Conservation (phyloP, 2,797 vertebrate species). For the Nannoperca australis region DNA sequence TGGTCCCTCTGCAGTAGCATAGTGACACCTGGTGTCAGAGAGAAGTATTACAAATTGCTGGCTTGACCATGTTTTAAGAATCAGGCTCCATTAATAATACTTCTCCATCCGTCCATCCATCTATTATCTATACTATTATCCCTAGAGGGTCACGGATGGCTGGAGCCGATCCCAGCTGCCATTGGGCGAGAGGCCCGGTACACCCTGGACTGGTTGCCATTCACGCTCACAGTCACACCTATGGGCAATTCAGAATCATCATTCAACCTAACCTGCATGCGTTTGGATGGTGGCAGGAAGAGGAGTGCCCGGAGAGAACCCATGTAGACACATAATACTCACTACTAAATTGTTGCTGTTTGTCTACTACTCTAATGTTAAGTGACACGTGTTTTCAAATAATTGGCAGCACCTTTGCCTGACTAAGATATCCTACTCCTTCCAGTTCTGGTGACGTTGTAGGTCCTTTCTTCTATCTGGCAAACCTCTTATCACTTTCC, state of each 20-base stretch:
- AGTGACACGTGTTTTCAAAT: not conserved
- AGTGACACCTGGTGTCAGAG: slow-evolving; percentile 59
- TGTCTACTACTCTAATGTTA: not conserved
- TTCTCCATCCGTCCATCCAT: too few species aligned
- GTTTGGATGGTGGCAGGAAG: too few species aligned
- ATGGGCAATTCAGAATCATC: too few species aligned
- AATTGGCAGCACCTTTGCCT: not conserved
- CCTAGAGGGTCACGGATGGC: too few species aligned
- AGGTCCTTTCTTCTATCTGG: not conserved
- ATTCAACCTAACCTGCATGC: too few species aligned
- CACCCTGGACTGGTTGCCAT: too few species aligned
- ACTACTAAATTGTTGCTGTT: not conserved
- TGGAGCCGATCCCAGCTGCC: too few species aligned
- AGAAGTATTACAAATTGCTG: slow-evolving; percentile 28
- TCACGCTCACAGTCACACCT: too few species aligned
- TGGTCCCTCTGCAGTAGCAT: not conserved
- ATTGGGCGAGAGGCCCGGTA: too few species aligned
- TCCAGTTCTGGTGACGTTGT: not conserved
- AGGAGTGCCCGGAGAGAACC: too few species aligned
- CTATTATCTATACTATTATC: too few species aligned
- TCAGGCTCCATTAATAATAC: not conserved
- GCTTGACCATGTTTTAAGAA: not conserved
- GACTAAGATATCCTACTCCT: slow-evolving; percentile 13
- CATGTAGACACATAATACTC: not conserved
- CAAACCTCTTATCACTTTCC: slow-evolving; percentile 15